Conservation (phyloP, 2,888 invertebrate genomes). For the Eupithecia tripunctaria region DNA sequence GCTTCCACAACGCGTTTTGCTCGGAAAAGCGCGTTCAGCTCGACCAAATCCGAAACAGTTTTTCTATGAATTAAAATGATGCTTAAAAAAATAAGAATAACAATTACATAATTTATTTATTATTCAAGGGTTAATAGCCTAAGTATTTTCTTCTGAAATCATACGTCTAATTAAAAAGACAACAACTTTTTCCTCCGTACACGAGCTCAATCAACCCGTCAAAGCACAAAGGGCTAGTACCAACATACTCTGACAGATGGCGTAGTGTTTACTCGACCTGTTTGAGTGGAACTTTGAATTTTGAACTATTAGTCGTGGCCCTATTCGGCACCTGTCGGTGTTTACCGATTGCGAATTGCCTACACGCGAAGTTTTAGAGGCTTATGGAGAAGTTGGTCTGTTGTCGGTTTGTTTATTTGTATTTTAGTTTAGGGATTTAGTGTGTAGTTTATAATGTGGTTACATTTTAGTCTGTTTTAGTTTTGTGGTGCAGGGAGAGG, state of each 20-base stretch:
- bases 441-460: background rate
- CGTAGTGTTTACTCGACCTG: slow-evolving; percentile 78
- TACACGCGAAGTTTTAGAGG: slow-evolving; percentile 32
- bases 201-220: slow-evolving; percentile 48
- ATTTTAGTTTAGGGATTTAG: slow-evolving; percentile 30
- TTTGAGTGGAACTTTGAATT: slow-evolving; percentile 81
- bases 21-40: background rate
- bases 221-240: slow-evolving; percentile 56
- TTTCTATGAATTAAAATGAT: no score
- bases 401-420: slow-evolving; percentile 25
- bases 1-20: background rate
- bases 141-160: background rate
- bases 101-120: background rate
- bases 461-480: background rate
- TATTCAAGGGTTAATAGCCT: background rate
- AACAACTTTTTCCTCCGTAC: slow-evolving; percentile 8
- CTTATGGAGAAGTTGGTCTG: slow-evolving; percentile 27
- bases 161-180: slow-evolving; percentile 16
- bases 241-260: slow-evolving; percentile 77
- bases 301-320: slow-evolving; percentile 74
- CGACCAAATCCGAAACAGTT: no score
- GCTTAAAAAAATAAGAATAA: no score
- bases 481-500: background rate
- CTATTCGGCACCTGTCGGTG: slow-evolving; percentile 74
- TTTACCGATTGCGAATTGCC: slow-evolving; percentile 56